Conservation (phyloP, 2,113 vertebrate species). For the Nerophis ophidion region DNA sequence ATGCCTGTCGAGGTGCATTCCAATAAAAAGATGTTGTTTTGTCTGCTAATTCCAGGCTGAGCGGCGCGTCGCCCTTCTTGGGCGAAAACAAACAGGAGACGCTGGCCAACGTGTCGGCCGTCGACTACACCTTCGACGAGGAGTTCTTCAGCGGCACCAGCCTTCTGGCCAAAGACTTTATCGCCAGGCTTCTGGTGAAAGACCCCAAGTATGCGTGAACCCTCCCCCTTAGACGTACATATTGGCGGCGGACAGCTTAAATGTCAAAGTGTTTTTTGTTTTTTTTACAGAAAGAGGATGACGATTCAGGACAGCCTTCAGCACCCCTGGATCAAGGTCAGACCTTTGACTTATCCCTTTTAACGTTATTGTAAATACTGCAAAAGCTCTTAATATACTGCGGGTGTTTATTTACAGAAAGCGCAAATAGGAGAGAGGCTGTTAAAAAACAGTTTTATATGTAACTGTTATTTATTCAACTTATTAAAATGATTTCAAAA, state of each 20-base stretch:
- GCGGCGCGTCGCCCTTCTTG: conserved; percentile 94
- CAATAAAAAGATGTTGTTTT: neutral
- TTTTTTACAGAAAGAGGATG: conserved; percentile 87
- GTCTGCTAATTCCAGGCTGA: conserved; percentile 72
- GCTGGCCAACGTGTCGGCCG: conserved; percentile 94
- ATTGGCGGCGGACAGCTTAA: neutral
- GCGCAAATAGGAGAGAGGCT: no score
- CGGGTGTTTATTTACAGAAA: no score
- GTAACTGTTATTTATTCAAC: no score
- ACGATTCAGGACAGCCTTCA: conserved; percentile 92
- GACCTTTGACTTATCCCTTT: conserved; percentile 8
- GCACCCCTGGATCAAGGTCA: conserved; percentile 97
- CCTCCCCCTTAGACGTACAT: neutral
- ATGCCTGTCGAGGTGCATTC: no score
- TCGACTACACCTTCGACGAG: conserved; percentile 94
- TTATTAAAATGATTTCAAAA: no score
- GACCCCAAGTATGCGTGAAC: conserved; percentile 85
- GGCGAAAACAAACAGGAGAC: conserved; percentile 98
- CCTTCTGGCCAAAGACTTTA: conserved; percentile 94
- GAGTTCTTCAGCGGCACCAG: conserved; percentile 96
- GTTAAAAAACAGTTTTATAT: no score
- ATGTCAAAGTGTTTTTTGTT: neutral
- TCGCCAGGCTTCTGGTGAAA: conserved; percentile 87
- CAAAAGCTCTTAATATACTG: no score
- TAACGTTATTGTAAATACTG: no score